Conservation (phyloP, 92 coral and sea anemone species). For the Zoanthus gigantus region DNA sequence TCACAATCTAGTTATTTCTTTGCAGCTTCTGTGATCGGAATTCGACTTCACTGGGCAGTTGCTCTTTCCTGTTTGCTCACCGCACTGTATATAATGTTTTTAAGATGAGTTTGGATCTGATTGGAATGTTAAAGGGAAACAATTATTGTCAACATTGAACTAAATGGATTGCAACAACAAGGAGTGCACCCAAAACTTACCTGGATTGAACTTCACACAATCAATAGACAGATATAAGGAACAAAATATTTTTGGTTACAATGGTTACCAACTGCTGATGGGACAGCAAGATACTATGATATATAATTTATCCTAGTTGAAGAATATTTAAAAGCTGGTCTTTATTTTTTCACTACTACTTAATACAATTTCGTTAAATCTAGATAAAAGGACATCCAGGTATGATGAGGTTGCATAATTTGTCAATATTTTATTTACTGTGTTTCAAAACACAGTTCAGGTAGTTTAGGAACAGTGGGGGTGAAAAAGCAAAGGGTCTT, state of each 20-base stretch:
- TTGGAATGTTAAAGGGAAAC: not conserved
- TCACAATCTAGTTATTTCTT: conserved; percentile 1
- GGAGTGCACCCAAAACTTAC: not conserved
- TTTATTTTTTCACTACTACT: not conserved
- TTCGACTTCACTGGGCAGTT: conserved; percentile 96
- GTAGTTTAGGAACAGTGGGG: no score
- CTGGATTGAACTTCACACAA: not conserved
- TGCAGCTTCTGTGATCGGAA: conserved; percentile 98
- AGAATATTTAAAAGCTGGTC: not conserved
- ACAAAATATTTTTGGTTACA: not conserved
- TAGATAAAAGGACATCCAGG: not conserved
- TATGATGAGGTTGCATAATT: not conserved
- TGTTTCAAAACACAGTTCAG: not conserved
- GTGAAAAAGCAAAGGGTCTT: no score
- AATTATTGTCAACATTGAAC: not conserved
- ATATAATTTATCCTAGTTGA: not conserved
- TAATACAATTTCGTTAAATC: not conserved
- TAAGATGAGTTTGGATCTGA: conserved; percentile 57
- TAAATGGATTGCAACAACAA: not conserved
- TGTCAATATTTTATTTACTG: not conserved
- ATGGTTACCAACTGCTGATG: not conserved
- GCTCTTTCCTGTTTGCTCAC: conserved; percentile 85
- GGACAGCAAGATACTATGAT: conserved; percentile 1
- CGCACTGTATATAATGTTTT: conserved; percentile 83
- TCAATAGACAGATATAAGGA: not conserved